phyloP scores from a whole-genome alignment of 2,797 vertebrate genomes.

The Saxicola maurus region DNA sequence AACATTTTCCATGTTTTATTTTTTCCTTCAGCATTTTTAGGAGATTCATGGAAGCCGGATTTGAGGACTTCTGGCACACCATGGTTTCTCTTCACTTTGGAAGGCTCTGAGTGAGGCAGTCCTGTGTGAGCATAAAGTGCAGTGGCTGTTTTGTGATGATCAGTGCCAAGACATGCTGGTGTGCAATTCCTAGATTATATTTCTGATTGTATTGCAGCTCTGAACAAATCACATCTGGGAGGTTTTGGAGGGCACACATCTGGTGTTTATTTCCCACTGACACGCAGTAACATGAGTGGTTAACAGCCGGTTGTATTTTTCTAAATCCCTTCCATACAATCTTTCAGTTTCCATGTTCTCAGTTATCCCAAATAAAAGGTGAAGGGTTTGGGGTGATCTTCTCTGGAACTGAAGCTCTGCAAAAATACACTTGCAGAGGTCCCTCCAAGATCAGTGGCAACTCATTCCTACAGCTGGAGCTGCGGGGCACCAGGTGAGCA shows the following conservation, averaged over 20 bases:
- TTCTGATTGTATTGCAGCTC: not conserved
- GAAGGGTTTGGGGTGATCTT: not conserved
- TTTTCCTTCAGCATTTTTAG: not conserved
- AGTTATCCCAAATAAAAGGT: not conserved
- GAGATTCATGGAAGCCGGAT: not conserved
- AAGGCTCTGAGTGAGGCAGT: not conserved
- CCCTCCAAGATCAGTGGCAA: not conserved
- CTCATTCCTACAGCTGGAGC: not conserved
- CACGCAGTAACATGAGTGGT: accelerated
- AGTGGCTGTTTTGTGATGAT: not conserved
- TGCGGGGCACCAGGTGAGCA: not conserved
- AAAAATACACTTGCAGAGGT: not conserved
- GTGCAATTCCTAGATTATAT: not conserved
- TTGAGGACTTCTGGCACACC: not conserved
- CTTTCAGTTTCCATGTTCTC: not conserved
- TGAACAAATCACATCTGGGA: not conserved
- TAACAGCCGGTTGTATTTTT: not conserved
- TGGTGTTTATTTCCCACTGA: not conserved
- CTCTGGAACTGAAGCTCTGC: not conserved
- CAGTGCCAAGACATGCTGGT: not conserved
- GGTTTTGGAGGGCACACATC: not conserved
- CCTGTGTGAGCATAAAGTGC: accelerated
- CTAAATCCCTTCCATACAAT: not conserved
- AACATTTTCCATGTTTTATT: not conserved
- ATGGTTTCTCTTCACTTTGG: not conserved